A percentile compares a stretch with the other conserved stretches of the same genome.
Conservation (phyloP, 2,113 vertebrate species). For the Stegastes partitus region DNA sequence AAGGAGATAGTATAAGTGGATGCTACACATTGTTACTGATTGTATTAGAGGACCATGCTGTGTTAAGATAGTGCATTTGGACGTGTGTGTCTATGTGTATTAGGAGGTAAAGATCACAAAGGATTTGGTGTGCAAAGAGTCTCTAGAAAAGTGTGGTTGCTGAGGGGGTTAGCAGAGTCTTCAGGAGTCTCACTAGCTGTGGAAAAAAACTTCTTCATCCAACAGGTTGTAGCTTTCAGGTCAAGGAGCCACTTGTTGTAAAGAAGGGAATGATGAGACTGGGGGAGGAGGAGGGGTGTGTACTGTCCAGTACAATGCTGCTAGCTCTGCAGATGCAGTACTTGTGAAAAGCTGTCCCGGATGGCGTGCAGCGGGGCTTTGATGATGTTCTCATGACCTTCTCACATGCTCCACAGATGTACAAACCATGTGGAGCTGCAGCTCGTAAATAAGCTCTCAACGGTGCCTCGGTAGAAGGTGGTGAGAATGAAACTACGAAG, state of each 20-base stretch:
- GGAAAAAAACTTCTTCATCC: neutral
- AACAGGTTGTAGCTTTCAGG: neutral
- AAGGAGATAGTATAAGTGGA: too few relatives aligned
- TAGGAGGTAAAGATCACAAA: too few relatives aligned
- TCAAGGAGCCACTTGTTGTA: neutral
- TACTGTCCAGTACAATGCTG: neutral
- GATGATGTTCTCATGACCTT: neutral
- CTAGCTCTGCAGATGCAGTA: neutral
- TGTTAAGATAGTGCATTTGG: too few relatives aligned
- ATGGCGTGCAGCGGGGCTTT: neutral
- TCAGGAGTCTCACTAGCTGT: neutral
- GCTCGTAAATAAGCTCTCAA: neutral
- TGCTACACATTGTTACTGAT: too few relatives aligned
- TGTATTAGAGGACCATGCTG: too few relatives aligned
- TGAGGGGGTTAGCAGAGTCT: neutral
- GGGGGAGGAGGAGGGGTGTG: neutral
- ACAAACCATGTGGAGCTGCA: neutral
- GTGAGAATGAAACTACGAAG: neutral
- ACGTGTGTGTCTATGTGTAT: too few relatives aligned
- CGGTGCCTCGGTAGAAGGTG: neutral
- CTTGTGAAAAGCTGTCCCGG: neutral
- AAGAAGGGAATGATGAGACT: neutral
- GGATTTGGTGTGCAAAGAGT: too few relatives aligned
- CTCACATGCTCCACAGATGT: neutral
- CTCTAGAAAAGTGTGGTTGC: neutral